A percentile compares a stretch with the other conserved stretches of the same genome.
These are phyloP conservation scores for Glaucopsyche alexis DNA, from an alignment of 2,888 invertebrate genomes.

Conservation along the genomic window DNA sequence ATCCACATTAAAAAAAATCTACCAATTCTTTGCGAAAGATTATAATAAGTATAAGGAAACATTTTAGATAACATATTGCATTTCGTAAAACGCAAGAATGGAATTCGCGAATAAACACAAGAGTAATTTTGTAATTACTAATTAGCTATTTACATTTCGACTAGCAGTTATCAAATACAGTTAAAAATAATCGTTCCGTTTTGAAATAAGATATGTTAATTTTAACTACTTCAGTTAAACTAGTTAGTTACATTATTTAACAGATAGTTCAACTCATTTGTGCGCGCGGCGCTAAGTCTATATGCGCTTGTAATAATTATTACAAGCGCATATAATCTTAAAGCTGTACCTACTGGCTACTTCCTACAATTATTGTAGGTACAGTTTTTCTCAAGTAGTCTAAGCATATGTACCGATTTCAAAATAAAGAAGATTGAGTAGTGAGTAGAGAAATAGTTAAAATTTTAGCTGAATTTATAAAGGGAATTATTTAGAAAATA, in stretches of 20 bases:
- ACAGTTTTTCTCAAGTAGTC: no score
- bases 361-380: no score
- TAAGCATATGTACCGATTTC: no score
- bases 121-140: not conserved
- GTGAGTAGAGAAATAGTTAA: no score
- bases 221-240: slow-evolving; percentile 2
- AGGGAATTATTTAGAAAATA: no score
- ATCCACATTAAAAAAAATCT: not conserved
- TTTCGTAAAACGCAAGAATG: not conserved
- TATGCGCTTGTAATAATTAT: no score
- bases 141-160: slow-evolving; percentile 7
- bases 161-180: slow-evolving; percentile 1
- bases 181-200: not conserved
- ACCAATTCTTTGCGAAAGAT: not conserved
- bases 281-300: not conserved
- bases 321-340: no score
- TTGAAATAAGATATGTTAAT: slow-evolving; percentile 11
- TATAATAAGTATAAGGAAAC: not conserved
- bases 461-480: no score
- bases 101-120: not conserved
- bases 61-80: not conserved
- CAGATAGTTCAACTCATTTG: no score
- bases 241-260: not conserved
- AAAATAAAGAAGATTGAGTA: no score
- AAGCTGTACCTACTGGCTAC: no score